These are phyloP conservation scores for Cyphomyrmex costatus DNA, from an alignment of 1,140 invertebrate species.

Conservation along the genomic window DNA sequence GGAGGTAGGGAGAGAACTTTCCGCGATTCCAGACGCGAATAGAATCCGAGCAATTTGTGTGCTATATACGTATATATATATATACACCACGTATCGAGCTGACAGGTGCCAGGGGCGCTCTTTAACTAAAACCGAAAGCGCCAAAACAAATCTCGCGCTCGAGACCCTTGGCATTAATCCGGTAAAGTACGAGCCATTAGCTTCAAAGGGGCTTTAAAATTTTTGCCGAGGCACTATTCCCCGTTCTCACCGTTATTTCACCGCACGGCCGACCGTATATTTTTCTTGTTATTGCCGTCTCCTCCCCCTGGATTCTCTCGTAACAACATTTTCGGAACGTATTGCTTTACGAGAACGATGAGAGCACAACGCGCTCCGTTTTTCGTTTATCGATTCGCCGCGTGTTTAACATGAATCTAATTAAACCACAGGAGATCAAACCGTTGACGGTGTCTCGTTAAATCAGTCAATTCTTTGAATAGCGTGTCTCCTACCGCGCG, in stretches of 20 bases:
- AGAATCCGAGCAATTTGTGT: constrained; percentile 57
- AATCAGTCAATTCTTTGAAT: constrained; percentile 18
- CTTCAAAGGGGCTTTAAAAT: constrained; percentile 56
- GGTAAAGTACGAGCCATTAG: constrained; percentile 60
- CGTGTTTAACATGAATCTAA: constrained; percentile 32
- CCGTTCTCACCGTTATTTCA: constrained; percentile 38
- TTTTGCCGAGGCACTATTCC: constrained; percentile 26
- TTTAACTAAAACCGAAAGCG: constrained; percentile 58
- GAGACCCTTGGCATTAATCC: constrained; percentile 59
- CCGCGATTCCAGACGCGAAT: constrained; percentile 49
- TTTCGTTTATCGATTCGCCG: constrained; percentile 38
- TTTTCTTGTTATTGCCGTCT: constrained; percentile 51
- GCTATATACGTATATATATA: constrained; percentile 16
- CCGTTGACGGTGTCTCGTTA: constrained; percentile 12
- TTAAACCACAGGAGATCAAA: constrained; percentile 40
- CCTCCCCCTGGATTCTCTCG: neutral
- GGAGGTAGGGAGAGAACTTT: constrained; percentile 21
- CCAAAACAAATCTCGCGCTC: constrained; percentile 58
- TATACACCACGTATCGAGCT: constrained; percentile 6
- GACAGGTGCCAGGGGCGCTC: constrained; percentile 43
- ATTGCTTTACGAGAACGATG: neutral
- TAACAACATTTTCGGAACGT: constrained; percentile 21
- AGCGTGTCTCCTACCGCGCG: neutral
- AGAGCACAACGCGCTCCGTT: constrained; percentile 1
- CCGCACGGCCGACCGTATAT: constrained; percentile 47